A percentile compares a stretch with the other conserved stretches of the same genome.
phyloP scores from a whole-genome alignment of 2,797 vertebrate species.

The Eulemur albifrons region DNA sequence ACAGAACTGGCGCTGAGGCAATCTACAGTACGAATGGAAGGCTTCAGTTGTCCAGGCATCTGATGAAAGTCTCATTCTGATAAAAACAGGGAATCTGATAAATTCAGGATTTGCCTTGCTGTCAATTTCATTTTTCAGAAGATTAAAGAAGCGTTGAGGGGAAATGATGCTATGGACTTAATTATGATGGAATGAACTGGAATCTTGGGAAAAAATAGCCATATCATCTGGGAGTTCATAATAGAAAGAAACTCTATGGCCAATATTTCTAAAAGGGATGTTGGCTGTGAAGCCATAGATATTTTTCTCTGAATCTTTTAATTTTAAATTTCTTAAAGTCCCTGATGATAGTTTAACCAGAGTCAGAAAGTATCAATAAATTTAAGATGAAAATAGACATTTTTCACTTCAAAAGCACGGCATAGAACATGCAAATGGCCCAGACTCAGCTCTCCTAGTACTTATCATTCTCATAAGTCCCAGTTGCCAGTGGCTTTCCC shows the following conservation, averaged over 20 bases:
- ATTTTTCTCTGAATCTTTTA: conserved; percentile 44
- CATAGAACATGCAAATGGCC: neutral
- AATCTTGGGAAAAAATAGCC: conserved; percentile 45
- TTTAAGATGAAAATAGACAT: neutral
- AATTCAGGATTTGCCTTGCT: conserved; percentile 57
- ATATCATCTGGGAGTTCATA: conserved; percentile 10
- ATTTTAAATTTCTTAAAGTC: conserved; percentile 40
- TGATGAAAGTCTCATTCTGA: conserved; percentile 48
- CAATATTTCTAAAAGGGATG: conserved; percentile 42
- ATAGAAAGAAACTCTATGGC: conserved; percentile 28
- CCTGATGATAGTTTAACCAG: neutral
- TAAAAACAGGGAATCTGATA: conserved; percentile 53
- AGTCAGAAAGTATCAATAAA: neutral
- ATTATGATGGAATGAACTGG: conserved; percentile 44
- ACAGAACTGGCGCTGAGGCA: conserved; percentile 28
- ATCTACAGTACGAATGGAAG: neutral
- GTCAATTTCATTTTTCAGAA: conserved; percentile 57
- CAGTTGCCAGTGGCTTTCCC: neutral
- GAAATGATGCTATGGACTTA: conserved; percentile 57
- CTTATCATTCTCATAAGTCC: neutral
- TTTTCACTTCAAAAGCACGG: conserved; percentile 25
- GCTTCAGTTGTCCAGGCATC: conserved; percentile 41
- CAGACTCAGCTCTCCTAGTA: neutral
- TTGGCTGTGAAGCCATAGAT: conserved; percentile 6
- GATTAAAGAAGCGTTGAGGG: conserved; percentile 51